Conservation (phyloP, 2,113 vertebrate genomes). For the Oplegnathus fasciatus region DNA sequence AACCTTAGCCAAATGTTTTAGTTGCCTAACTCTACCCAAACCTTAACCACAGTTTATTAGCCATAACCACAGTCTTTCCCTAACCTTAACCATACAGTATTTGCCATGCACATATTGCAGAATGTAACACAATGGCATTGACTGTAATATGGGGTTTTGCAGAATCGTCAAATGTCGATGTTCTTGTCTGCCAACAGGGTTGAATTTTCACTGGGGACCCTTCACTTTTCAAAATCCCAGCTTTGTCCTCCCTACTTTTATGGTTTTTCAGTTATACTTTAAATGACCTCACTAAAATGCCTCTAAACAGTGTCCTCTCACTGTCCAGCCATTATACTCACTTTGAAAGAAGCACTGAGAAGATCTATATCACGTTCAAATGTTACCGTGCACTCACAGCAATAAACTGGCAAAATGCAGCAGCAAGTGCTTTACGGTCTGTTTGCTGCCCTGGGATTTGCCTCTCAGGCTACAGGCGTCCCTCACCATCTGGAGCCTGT, state of each 20-base stretch:
- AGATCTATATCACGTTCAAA: background rate
- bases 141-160: background rate
- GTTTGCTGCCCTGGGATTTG: conserved; percentile 7
- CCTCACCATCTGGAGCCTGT: conserved; percentile 4
- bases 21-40: background rate
- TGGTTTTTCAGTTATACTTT: no score
- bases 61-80: background rate
- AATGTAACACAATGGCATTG: background rate
- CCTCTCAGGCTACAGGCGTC: conserved; percentile 8
- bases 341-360: background rate
- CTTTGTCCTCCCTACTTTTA: no score
- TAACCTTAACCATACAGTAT: no score
- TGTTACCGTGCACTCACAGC: background rate
- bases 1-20: background rate
- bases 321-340: background rate
- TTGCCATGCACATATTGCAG: background rate
- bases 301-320: background rate
- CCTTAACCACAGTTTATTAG: background rate
- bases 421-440: background rate
- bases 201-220: background rate
- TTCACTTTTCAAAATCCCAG: no score
- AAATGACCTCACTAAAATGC: background rate
- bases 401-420: background rate
- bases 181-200: background rate
- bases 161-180: background rate